phyloP scores from a whole-genome alignment of 2,113 vertebrate species.

The Hippocampus abdominalis region DNA sequence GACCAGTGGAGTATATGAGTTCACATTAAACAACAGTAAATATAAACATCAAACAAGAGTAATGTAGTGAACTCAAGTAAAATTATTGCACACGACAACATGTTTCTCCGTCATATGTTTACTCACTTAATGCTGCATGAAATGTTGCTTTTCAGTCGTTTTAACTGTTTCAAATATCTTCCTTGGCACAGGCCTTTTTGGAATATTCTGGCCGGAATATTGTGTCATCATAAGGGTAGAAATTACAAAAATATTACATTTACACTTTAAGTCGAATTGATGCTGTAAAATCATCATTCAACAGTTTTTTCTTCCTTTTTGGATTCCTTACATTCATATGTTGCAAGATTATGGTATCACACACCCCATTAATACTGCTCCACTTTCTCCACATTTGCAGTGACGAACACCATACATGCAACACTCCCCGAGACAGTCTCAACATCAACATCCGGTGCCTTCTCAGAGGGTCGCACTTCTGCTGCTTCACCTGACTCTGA shows the following conservation, averaged over 20 bases:
- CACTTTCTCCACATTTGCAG: background rate
- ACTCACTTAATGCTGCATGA: conserved; percentile 37
- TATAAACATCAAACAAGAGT: conserved; percentile 22
- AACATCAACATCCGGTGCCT: too few species aligned
- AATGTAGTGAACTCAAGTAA: conserved; percentile 35
- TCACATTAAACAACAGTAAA: conserved; percentile 50
- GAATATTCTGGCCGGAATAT: conserved; percentile 6
- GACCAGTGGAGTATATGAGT: background rate
- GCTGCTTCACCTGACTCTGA: too few species aligned
- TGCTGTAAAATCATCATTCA: conserved; percentile 29
- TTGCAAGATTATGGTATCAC: conserved; percentile 13
- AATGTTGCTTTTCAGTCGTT: conserved; percentile 43
- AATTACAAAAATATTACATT: conserved; percentile 38
- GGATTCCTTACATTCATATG: conserved; percentile 44
- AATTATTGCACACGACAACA: conserved; percentile 50
- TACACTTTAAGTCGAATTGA: conserved; percentile 15
- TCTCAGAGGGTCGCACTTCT: too few species aligned
- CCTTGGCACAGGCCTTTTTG: conserved; percentile 17
- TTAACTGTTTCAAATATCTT: conserved; percentile 11
- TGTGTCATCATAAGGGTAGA: background rate
- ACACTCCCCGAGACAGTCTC: too few species aligned
- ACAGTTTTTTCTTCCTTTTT: conserved; percentile 15
- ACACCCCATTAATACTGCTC: conserved; percentile 8
- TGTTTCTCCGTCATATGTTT: conserved; percentile 32
- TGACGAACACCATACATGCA: too few species aligned